Conservation (phyloP, 2,797 vertebrate species). For the Tangara arthus region DNA sequence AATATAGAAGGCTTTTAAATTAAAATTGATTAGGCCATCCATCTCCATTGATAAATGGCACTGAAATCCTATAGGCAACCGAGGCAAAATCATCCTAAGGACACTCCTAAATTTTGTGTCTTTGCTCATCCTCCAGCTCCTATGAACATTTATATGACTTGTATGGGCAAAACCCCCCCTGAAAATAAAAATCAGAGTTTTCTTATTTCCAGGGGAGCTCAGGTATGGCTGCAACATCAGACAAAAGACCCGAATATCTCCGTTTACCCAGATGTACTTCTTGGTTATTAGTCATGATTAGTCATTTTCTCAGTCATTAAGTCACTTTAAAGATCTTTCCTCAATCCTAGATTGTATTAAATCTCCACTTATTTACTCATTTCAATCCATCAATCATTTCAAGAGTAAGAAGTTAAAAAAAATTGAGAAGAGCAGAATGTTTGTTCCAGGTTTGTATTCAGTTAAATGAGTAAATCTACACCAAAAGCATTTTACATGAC, state of each 20-base stretch:
- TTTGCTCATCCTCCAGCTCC: not conserved
- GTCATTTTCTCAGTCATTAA: constrained; percentile 27
- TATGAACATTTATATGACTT: not conserved
- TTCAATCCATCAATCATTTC: not conserved
- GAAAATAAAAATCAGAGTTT: not conserved
- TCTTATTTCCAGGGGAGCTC: not conserved
- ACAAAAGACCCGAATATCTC: not conserved
- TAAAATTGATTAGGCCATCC: constrained; percentile 35
- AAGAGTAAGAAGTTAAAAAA: not conserved
- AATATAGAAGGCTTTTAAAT: constrained; percentile 18
- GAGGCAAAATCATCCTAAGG: not conserved
- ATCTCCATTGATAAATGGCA: constrained; percentile 13
- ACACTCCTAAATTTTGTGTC: not conserved
- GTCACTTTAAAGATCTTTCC: constrained; percentile 13
- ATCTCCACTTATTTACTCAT: constrained; percentile 30
- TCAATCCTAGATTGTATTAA: not conserved
- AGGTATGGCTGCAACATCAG: not conserved
- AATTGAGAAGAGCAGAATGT: not conserved
- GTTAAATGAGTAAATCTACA: not conserved
- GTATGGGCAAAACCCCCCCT: not conserved
- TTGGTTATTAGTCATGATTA: constrained; percentile 33
- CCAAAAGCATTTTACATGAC: not conserved
- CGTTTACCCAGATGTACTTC: not conserved
- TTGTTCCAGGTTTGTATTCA: not conserved
- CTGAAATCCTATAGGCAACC: not conserved